These are phyloP conservation scores for Cuniculus paca DNA, from an alignment of 2,797 vertebrate species.

Conservation along the genomic window DNA sequence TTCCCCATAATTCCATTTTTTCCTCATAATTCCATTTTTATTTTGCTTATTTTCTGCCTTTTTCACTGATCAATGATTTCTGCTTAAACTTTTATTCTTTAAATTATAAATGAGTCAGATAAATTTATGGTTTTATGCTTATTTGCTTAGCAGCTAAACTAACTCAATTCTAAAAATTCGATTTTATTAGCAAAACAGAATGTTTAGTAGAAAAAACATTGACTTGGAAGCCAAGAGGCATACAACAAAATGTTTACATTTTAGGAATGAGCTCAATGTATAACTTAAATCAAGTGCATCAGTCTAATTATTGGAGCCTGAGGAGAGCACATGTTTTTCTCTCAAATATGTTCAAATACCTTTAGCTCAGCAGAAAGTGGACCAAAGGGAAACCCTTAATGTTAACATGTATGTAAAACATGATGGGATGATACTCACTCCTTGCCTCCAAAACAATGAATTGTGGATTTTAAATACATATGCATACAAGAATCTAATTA, in stretches of 20 bases:
- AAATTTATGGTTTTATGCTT: constrained; percentile 59
- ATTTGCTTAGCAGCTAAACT: constrained; percentile 65
- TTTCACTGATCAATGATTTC: constrained; percentile 65
- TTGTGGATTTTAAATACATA: constrained; percentile 50
- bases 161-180: constrained; percentile 55
- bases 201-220: constrained; percentile 62
- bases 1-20: constrained; percentile 70
- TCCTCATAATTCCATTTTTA: constrained; percentile 71
- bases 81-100: constrained; percentile 72
- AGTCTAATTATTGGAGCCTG: background rate
- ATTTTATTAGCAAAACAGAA: constrained; percentile 71
- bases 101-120: constrained; percentile 73
- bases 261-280: constrained; percentile 64
- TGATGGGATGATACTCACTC: background rate
- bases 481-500: background rate
- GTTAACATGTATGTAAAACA: constrained; percentile 40
- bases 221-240: constrained; percentile 41
- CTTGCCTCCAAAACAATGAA: background rate
- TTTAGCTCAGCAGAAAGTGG: constrained; percentile 3
- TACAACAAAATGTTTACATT: constrained; percentile 60
- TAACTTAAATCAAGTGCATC: constrained; percentile 62
- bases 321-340: constrained; percentile 54
- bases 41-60: constrained; percentile 68
- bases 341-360: background rate
- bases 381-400: constrained; percentile 36